These are phyloP conservation scores for Eueremaeus valkanovi DNA, from an alignment of 2,888 invertebrate genomes.

Conservation along the genomic window DNA sequence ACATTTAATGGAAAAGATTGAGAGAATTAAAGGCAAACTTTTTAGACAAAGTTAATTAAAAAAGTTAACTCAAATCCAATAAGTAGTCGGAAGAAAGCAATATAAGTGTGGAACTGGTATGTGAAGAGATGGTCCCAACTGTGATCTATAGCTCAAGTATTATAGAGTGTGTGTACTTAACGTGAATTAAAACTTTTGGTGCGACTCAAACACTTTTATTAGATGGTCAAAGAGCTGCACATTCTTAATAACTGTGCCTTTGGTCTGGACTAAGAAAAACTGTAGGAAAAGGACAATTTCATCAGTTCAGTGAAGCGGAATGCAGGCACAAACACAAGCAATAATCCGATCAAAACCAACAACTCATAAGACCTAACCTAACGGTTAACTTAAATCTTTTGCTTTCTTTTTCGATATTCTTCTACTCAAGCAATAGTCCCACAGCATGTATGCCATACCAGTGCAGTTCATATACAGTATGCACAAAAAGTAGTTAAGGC, in stretches of 20 bases:
- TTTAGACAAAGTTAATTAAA: slow-evolving; percentile 14
- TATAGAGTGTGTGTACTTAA: slow-evolving; percentile 24
- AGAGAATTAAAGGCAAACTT: not conserved
- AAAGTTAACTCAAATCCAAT: slow-evolving; percentile 15
- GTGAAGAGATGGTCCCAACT: slow-evolving; percentile 22
- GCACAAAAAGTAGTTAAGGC: slow-evolving; percentile 8
- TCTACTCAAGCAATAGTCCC: not conserved
- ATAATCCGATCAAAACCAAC: slow-evolving; percentile 18
- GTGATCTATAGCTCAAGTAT: slow-evolving; percentile 23
- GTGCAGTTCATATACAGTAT: too few relatives aligned
- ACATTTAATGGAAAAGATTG: not conserved
- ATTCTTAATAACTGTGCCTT: not conserved
- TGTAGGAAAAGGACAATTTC: not conserved
- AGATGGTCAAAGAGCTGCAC: slow-evolving; percentile 2
- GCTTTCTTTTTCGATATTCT: not conserved
- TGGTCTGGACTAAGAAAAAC: not conserved
- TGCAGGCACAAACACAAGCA: not conserved
- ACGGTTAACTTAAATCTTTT: not conserved
- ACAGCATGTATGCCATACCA: slow-evolving; percentile 9
- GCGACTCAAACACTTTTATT: slow-evolving; percentile 16
- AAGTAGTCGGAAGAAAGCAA: not conserved
- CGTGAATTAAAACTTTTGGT: slow-evolving; percentile 25
- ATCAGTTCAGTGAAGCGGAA: slow-evolving; percentile 7
- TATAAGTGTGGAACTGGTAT: not conserved
- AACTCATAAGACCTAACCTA: not conserved